Conservation (phyloP, 2,113 vertebrate genomes). For the Macrotus californicus region DNA sequence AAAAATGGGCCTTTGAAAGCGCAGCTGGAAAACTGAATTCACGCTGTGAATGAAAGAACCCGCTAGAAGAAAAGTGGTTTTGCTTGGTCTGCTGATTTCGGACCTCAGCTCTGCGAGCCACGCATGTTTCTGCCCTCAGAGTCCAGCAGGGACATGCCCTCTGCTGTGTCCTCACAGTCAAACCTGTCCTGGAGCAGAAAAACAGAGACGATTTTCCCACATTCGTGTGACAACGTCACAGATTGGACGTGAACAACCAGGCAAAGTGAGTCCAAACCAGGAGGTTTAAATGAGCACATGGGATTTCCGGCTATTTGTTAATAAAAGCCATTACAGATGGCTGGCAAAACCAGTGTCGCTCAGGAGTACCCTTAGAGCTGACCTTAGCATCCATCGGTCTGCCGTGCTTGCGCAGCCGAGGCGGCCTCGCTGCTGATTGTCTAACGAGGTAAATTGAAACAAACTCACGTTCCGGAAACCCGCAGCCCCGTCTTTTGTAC, state of each 20-base stretch:
- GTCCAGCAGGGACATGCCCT: not conserved
- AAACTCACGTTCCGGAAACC: conserved; percentile 45
- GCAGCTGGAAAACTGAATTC: conserved; percentile 53
- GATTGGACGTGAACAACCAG: not conserved
- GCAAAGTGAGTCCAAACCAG: not conserved
- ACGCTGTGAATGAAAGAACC: conserved; percentile 54
- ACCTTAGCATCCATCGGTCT: not conserved
- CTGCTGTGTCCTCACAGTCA: not conserved
- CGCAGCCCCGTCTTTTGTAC: conserved; percentile 41
- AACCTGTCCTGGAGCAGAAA: not conserved
- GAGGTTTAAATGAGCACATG: not conserved
- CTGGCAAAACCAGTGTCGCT: conserved; percentile 25
- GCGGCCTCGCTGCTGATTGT: conserved; percentile 42
- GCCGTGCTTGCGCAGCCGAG: not conserved
- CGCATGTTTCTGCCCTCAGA: not conserved
- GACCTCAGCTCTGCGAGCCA: not conserved
- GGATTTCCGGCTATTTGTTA: conserved; percentile 21
- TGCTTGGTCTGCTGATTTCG: conserved; percentile 49
- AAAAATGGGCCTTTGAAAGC: conserved; percentile 64
- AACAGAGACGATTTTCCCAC: not conserved
- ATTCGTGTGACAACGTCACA: not conserved
- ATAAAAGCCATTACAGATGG: not conserved
- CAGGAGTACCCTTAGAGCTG: not conserved
- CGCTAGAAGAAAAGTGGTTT: conserved; percentile 19
- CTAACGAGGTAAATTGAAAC: conserved; percentile 55